Base-by-base conservation (phyloP, 2,888 invertebrate genomes). In the Drosophila melanosoma region DNA sequence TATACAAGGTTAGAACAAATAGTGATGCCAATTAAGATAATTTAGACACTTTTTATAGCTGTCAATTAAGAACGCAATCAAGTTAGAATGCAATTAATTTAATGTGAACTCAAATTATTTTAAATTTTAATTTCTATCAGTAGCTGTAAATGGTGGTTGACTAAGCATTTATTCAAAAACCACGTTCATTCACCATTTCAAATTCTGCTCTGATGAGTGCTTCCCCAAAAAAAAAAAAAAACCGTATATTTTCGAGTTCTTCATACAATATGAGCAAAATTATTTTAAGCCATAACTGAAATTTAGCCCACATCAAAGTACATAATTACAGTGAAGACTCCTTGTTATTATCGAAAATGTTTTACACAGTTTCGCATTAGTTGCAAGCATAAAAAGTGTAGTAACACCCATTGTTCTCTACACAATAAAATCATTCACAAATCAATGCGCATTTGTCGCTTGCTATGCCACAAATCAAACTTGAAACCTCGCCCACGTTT, bases 381-480 rank as follows among this genome's bases (percentile, higher is more conserved):
- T 42, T 51, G 45, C 17, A 40, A 52, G 40, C n/a, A 35, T 6
- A 40, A 57, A 63, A 66, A 72, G 52, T 75, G 72, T 77, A 38
- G 58, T 67, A 53, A 51, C 23, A 72, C 33, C 67, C 59, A 72
- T 58, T 63, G 60, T 63, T 64, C 42, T 49, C 67, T 58, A 65
- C 81, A 69, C 66, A 63, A 51, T 63, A 68, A 81, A 79, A 65
- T 81, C 73, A 83, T 83, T 79, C 84, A 79, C 69, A 79, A 83
- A 69, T 82, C 84, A 85, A 88, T 83, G 86, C 62, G 81, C 86
- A 83, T 76, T 83, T 82, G 79, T 68, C 45, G 72, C 64, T 76
- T 49, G 71, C 74, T 87, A 71, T 81, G 83, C 78, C 73, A 78
- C 73, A 83, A 81, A 83, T 89, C 89, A 86, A 85, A 87, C 88